These are phyloP conservation scores for Erebia palarica DNA, from an alignment of 2,888 invertebrate genomes.

Conservation along the genomic window DNA sequence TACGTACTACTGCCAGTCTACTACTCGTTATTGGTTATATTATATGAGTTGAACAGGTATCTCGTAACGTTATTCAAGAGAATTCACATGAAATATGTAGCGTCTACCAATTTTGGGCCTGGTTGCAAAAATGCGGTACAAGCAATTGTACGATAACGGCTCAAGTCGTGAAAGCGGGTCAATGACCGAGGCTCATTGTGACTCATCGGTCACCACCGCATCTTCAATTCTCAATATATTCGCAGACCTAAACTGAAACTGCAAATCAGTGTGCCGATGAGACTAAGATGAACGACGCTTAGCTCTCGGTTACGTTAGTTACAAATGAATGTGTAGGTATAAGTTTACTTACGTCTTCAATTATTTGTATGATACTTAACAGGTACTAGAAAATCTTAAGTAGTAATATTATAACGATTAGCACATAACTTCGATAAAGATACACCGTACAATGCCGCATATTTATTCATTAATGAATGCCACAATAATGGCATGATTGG, in stretches of 20 bases:
- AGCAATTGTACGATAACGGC: conserved; percentile 60
- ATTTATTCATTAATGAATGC: conserved; percentile 54
- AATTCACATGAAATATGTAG: background rate
- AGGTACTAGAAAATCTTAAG: conserved; percentile 44
- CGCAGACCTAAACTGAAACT: conserved; percentile 42
- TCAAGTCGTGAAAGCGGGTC: conserved; percentile 65
- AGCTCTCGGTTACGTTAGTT: background rate
- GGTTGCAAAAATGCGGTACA: conserved; percentile 49
- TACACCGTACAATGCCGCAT: conserved; percentile 48
- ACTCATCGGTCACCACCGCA: conserved; percentile 60
- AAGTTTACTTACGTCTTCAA: background rate
- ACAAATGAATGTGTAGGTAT: background rate
- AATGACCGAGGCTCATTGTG: conserved; percentile 64
- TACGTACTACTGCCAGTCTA: background rate
- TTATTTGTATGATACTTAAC: conserved; percentile 18
- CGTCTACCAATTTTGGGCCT: conserved; percentile 33
- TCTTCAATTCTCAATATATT: conserved; percentile 50
- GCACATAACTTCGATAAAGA: conserved; percentile 41
- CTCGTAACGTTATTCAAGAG: conserved; percentile 1
- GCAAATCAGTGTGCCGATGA: conserved; percentile 40
- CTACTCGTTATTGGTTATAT: background rate
- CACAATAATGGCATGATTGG: conserved; percentile 11
- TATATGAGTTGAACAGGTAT: background rate
- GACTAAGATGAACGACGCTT: conserved; percentile 45
- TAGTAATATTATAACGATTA: conserved; percentile 41